phyloP scores from a whole-genome alignment of 1,140 invertebrate genomes.

The Platyscapa corneri region DNA sequence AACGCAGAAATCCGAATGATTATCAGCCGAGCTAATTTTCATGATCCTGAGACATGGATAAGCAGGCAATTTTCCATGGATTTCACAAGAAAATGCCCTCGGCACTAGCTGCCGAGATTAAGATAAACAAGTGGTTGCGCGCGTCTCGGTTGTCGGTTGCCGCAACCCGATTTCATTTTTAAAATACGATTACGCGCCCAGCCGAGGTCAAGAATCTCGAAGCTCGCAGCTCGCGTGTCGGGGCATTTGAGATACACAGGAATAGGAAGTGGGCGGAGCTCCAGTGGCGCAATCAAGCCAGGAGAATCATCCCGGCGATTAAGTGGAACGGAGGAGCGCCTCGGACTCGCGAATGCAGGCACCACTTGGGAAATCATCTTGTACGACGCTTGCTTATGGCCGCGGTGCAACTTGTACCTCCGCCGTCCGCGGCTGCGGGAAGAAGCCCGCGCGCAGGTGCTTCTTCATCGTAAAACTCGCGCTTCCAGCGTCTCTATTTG shows the following conservation, averaged over 20 bases:
- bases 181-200: background rate
- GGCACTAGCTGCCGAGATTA: background rate
- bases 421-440: background rate
- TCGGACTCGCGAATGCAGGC: background rate
- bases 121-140: slow-evolving; percentile 8
- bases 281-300: slow-evolving; percentile 54
- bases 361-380: slow-evolving; percentile 69
- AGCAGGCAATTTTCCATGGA: background rate
- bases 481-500: background rate
- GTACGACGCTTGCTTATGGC: slow-evolving; percentile 53
- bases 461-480: slow-evolving; percentile 5
- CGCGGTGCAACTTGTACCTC: background rate
- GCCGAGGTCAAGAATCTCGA: background rate
- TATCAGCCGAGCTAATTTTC: background rate
- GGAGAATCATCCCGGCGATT: slow-evolving; percentile 61
- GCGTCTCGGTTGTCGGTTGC: background rate
- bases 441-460: background rate
- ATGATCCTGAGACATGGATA: background rate
- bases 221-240: background rate
- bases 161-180: background rate
- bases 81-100: background rate
- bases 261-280: background rate
- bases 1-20: background rate
- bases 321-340: slow-evolving; percentile 42
- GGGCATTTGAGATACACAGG: background rate